A percentile compares a stretch with the other conserved stretches of the same genome.
These are phyloP conservation scores for Tiliacea aurago DNA, from an alignment of 2,888 invertebrate genomes.

Conservation along the genomic window DNA sequence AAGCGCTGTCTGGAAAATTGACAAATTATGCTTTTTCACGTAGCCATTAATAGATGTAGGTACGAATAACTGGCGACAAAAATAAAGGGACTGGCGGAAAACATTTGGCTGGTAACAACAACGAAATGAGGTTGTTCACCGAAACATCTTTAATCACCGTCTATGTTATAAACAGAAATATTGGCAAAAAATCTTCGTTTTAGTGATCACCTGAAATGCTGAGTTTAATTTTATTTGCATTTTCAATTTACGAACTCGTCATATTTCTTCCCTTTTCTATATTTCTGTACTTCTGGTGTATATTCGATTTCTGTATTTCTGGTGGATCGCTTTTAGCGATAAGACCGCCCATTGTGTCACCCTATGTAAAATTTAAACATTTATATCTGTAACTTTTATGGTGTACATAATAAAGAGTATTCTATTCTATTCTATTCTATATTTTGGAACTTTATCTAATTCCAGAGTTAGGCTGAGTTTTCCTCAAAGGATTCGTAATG, in stretches of 20 bases:
- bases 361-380: too few relatives aligned
- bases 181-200: not conserved
- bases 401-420: too few relatives aligned
- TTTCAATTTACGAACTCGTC: not conserved
- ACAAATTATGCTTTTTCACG: constrained; percentile 77
- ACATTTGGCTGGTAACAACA: constrained; percentile 76
- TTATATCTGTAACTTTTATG: too few relatives aligned
- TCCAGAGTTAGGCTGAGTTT: not conserved
- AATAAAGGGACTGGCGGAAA: constrained; percentile 79
- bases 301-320: too few relatives aligned
- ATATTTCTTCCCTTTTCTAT: not conserved
- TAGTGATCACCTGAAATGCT: not conserved
- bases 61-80: constrained; percentile 70
- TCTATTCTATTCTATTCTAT: too few relatives aligned
- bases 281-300: not conserved
- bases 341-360: too few relatives aligned
- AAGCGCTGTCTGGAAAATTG: constrained; percentile 69
- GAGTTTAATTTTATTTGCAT: not conserved
- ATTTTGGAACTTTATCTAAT: not conserved
- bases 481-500: not conserved
- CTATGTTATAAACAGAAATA: constrained; percentile 19
- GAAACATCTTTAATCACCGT: constrained; percentile 53
- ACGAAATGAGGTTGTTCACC: constrained; percentile 84
- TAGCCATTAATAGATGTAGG: constrained; percentile 79
- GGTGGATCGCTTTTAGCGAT: too few relatives aligned